A percentile compares a stretch with the other conserved stretches of the same genome.
These are phyloP conservation scores for Serripes groenlandicus DNA, from an alignment of 2,888 invertebrate genomes.

Conservation along the genomic window DNA sequence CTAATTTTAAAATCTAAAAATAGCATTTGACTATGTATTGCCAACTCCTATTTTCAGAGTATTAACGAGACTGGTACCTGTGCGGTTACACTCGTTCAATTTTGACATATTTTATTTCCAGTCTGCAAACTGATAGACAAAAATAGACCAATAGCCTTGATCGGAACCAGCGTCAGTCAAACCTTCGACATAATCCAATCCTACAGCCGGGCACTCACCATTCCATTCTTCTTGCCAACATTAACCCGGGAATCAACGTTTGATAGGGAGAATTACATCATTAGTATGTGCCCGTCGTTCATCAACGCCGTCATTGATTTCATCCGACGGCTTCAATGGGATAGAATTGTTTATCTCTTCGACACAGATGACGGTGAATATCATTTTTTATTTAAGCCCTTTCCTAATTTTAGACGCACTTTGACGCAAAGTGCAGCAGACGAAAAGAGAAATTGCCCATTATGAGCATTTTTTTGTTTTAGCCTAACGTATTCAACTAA, in stretches of 20 bases:
- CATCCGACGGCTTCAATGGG: constrained; percentile 96
- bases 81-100: background rate
- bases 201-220: constrained; percentile 81
- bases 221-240: constrained; percentile 82
- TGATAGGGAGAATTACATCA: constrained; percentile 74
- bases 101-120: constrained; percentile 62
- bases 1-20: too few species aligned
- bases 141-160: constrained; percentile 79
- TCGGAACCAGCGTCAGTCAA: constrained; percentile 78
- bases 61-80: too few species aligned
- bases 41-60: too few species aligned
- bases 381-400: too few species aligned
- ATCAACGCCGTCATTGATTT: constrained; percentile 98
- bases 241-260: constrained; percentile 72
- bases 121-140: constrained; percentile 81
- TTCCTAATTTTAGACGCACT: too few species aligned
- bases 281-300: constrained; percentile 95
- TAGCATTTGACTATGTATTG: too few species aligned
- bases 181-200: constrained; percentile 83
- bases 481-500: too few species aligned
- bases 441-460: too few species aligned
- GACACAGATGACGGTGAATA: constrained; percentile 95
- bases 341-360: constrained; percentile 95
- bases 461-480: too few species aligned
- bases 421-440: too few species aligned